Base-by-base conservation (phyloP, 2,797 vertebrate species). In the Falco peregrinus region DNA sequence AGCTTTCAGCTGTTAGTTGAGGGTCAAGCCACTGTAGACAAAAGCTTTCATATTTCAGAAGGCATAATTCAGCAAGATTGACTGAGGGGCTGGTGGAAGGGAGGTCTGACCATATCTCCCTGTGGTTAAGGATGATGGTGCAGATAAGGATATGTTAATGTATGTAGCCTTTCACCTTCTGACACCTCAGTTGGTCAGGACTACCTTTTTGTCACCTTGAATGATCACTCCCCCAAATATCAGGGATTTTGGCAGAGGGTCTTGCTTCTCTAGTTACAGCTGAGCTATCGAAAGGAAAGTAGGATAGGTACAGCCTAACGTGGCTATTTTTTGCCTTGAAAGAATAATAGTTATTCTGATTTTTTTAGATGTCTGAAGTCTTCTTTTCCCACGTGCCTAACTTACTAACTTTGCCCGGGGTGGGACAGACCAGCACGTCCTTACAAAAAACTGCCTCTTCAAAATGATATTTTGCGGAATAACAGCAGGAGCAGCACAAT, bases 11-110 rank as follows among this genome's bases (percentile, higher is more conserved):
- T 95, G 69, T 91, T 94, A 89, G 65, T 88, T 2, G 5, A 91
- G 87, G 89, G 89, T 96, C 78, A 95, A 79, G 35, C 63, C 64
- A 75, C 87, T 45, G 67, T 25, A 95, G 89, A 85, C 73, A 93
- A 94, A 96, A 95, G 65, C 89, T 92, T 89, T 93, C 95, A 93
- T 87, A 92, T 53, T 83, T 95, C 75, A 87, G 64, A 93, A 83
- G 29, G 80, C 41, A 47, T 74, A 93, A 93, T 92, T 80, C 6
- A 75, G 9, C 22, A 90, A 85, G 41, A 90, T 4, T 57, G 35
- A 63, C 53, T 82, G 63, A 89, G 45, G 45, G 80, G 64, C 60
- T 80, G 84, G 92, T 83, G 81, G 88, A 94, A 96, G 81, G 41
- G 45, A 82, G 25, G 43, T 67, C 78, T 93, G 78, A 39, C 25